Evolutionary conservation across 2,888 invertebrate species (phyloP).

Genomic region (Autographa pulchrina): DNA sequence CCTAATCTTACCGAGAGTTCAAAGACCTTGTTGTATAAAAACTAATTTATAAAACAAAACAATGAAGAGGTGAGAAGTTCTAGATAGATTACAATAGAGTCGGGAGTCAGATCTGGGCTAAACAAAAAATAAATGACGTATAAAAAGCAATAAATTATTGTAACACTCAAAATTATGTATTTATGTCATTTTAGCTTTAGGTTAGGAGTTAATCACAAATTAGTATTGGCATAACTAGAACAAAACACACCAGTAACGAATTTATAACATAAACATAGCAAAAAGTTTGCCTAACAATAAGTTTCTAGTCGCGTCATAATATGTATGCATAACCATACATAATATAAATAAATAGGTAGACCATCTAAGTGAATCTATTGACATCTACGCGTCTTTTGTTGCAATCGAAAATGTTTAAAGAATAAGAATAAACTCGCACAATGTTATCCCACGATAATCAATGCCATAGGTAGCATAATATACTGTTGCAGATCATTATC

Average conservation of each 20-base stretch:
- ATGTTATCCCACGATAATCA: conserved; percentile 36
- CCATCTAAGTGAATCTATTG: not conserved
- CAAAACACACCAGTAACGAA: not conserved
- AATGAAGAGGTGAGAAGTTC: not conserved
- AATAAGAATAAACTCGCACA: conserved; percentile 13
- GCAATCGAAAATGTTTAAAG: not conserved
- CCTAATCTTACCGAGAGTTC: not conserved
- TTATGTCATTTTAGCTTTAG: too few relatives aligned
- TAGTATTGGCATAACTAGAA: not conserved
- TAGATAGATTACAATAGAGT: too few relatives aligned
- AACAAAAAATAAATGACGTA: too few relatives aligned
- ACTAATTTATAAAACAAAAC: not conserved
- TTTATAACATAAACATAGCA: not conserved
- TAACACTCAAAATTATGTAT: too few relatives aligned
- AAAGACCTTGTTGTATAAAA: not conserved
- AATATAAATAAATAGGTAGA: not conserved
- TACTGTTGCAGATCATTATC: conserved; percentile 39
- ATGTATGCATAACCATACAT: not conserved
- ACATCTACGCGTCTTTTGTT: not conserved
- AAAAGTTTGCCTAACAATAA: not conserved
- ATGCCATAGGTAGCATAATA: conserved; percentile 20
- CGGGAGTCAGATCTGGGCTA: too few relatives aligned
- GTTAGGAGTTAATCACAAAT: not conserved
- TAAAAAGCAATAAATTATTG: too few relatives aligned
- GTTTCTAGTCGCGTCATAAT: not conserved